These are phyloP conservation scores for Phymastichus coffea DNA, from an alignment of 1,140 invertebrate species.

Conservation along the genomic window DNA sequence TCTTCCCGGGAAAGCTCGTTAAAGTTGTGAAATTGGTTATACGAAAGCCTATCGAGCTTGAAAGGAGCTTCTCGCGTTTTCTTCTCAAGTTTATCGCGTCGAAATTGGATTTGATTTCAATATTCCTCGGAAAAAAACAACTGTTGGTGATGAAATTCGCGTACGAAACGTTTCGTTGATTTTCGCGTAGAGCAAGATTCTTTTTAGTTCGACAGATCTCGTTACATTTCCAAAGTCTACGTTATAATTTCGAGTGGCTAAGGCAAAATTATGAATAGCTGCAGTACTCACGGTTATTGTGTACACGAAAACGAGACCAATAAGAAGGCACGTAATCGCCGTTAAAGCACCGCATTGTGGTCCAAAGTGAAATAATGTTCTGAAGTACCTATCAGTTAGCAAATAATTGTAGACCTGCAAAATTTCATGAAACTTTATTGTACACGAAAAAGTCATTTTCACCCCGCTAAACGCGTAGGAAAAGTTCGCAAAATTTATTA, in stretches of 20 bases:
- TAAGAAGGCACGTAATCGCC: constrained; percentile 33
- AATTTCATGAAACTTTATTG: not conserved
- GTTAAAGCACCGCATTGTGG: constrained; percentile 39
- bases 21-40: too few species aligned
- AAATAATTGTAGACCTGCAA: constrained; percentile 41
- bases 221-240: too few species aligned
- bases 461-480: too few species aligned
- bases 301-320: constrained; percentile 33
- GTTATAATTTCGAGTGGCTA: too few species aligned
- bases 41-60: not conserved
- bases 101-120: too few species aligned
- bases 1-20: not conserved
- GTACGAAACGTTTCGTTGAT: too few species aligned
- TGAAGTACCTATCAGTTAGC: constrained; percentile 36
- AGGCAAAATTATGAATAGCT: too few species aligned
- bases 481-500: too few species aligned
- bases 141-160: too few species aligned
- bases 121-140: too few species aligned
- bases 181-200: too few species aligned
- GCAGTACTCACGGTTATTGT: constrained; percentile 37
- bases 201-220: too few species aligned
- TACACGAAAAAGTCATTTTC: not conserved
- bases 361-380: constrained; percentile 33
- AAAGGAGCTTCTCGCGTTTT: not conserved
- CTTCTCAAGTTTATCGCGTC: not conserved